Conservation (phyloP, 37 sponge, comb jelly and placozoan genomes). For the Chondrilla cf. caribensis region DNA sequence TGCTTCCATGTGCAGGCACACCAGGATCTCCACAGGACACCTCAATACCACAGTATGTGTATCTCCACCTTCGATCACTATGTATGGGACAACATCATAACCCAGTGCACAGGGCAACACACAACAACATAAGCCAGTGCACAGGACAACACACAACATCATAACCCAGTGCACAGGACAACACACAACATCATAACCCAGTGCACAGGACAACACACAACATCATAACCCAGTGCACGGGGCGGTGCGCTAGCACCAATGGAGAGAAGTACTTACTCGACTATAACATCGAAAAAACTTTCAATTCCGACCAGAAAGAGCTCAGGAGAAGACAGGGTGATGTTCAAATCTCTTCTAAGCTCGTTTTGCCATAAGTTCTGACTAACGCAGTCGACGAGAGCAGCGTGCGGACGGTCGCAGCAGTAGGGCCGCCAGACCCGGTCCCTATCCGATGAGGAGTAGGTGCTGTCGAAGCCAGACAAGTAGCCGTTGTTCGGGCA, state of each 20-base stretch:
- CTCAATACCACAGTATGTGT: slow-evolving; percentile 55
- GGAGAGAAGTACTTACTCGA: slow-evolving; percentile 28
- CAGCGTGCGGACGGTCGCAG: slow-evolving; percentile 54
- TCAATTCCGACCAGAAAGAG: slow-evolving; percentile 52
- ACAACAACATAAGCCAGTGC: background rate
- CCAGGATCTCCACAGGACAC: slow-evolving; percentile 79
- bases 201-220: background rate
- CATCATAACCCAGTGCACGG: background rate
- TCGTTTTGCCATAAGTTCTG: slow-evolving; percentile 44
- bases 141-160: background rate
- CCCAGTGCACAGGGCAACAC: background rate
- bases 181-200: background rate
- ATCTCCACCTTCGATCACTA: slow-evolving; percentile 81
- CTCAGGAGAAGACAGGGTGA: slow-evolving; percentile 13
- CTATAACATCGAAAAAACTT: slow-evolving; percentile 47
- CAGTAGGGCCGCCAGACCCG: slow-evolving; percentile 70
- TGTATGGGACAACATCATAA: background rate
- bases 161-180: background rate
- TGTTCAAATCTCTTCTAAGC: slow-evolving; percentile 38
- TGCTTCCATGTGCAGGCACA: slow-evolving; percentile 37
- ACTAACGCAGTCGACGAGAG: slow-evolving; percentile 52
- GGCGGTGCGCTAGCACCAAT: background rate
- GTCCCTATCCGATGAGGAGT: slow-evolving; percentile 27
- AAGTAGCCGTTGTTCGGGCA: slow-evolving; percentile 69
- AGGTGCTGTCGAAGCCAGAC: slow-evolving; percentile 50